phyloP scores from a whole-genome alignment of 2,888 invertebrate genomes.

The Antheraea yamamai region DNA sequence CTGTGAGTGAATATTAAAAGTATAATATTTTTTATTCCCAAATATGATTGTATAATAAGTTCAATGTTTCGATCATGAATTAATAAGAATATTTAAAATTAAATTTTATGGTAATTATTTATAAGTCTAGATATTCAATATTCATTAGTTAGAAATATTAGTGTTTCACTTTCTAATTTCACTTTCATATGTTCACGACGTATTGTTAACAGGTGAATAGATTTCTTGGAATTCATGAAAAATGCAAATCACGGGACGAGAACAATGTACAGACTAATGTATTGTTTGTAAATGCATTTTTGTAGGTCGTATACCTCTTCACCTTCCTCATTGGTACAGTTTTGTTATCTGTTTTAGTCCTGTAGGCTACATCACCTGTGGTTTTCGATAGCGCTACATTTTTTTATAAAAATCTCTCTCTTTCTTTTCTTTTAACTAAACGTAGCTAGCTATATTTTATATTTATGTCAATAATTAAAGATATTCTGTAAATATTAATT shows the following conservation, averaged over 20 bases:
- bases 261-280: conserved; percentile 3
- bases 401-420: no score
- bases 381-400: neutral
- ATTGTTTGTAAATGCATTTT: conserved; percentile 9
- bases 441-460: no score
- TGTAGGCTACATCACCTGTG: neutral
- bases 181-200: conserved; percentile 5
- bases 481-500: neutral
- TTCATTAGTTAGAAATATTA: neutral
- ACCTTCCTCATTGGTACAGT: neutral
- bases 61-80: neutral
- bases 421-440: neutral
- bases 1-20: neutral
- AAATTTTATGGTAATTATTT: neutral
- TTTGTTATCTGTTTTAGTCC: neutral
- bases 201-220: neutral
- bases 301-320: neutral
- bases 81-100: neutral
- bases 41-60: neutral
- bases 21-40: neutral
- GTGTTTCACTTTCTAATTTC: conserved; percentile 7
- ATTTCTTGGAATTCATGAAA: neutral
- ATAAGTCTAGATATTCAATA: neutral
- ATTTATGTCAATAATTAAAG: no score
- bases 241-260: neutral